Base-by-base conservation (phyloP, 2,888 invertebrate species). In the Deilephila elpenor region DNA sequence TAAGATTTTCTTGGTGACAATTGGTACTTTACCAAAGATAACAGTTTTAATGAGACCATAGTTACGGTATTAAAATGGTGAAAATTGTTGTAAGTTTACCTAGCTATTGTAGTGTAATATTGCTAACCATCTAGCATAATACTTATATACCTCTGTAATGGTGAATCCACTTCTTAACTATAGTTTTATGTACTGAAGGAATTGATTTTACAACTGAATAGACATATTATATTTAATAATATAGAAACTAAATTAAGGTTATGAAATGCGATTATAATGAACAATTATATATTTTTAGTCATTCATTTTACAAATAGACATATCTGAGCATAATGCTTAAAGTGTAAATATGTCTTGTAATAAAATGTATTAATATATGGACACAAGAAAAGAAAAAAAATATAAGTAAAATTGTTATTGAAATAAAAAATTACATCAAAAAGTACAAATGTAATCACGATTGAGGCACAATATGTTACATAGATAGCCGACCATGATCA, bases 101-200 rank as follows among this genome's bases (percentile, higher is more conserved):
- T 67, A 64, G 37, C 29, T 73, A 59, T 67, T 20, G 51, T 67
- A 67, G 67, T 51, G 11, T 67, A 67, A 61, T 56, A 59, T 59
- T 72, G 25, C 25, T 67, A 67, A 29, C 19, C 64, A 67, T 73
- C 59, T 73, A 73, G 56, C 64, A 72, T 72, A 67, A 67, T 72
- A 73, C 17, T 44, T 19, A 56, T 64, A 32, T 51, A 67, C 67
- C 25, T 59, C 71, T 59, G 17, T 60, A 67, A 56, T 53, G 62
- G 73, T 71, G 51, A 72, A 72, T 62, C 75, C 77, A 20, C 62
- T 34, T 73, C 37, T 67, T 67, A 67, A 67, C 77, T 79, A 82
- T 83, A 82, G 80, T 78, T 82, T 82, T 84, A 86, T 86, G 83
- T 87, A 87, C 82, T 84, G 82, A 91, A 87, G 91, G 91, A 91